These are phyloP conservation scores for Lepidurus arcticus DNA, from an alignment of 1,140 invertebrate genomes.

Conservation along the genomic window DNA sequence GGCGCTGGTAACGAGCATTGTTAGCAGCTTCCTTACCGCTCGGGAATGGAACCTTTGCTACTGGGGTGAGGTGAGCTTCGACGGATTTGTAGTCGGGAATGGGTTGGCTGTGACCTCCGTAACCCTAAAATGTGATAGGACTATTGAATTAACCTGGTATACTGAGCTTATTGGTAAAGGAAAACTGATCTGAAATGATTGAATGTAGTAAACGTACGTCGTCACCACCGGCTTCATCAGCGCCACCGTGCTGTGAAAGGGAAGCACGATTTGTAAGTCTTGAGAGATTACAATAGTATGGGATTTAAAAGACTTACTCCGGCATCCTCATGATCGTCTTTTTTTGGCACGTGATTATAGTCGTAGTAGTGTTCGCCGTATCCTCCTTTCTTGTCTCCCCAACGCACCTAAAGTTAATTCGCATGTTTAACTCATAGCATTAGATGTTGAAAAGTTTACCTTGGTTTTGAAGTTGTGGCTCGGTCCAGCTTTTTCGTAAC, in stretches of 20 bases:
- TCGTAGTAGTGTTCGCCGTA: conserved; percentile 87
- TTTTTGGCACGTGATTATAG: conserved; percentile 57
- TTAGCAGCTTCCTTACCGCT: neutral
- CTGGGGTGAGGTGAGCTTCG: neutral
- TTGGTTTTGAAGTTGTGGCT: neutral
- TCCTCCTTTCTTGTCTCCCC: conserved; percentile 75
- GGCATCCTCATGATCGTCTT: conserved; percentile 20
- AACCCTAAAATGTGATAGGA: neutral
- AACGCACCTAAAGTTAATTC: conserved; percentile 59
- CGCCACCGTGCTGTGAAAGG: neutral
- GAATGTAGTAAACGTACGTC: neutral
- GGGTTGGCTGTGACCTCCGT: conserved; percentile 2
- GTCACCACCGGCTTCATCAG: neutral
- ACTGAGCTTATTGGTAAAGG: neutral
- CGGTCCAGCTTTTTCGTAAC: conserved; percentile 49
- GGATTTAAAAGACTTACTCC: neutral
- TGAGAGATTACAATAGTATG: neutral
- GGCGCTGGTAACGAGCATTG: neutral
- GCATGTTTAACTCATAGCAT: neutral
- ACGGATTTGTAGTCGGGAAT: neutral
- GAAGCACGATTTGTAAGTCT: neutral
- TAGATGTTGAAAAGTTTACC: neutral
- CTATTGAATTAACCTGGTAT: neutral
- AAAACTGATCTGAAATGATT: neutral
- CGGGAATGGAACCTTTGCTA: neutral